phyloP scores from a whole-genome alignment of 2,113 vertebrate genomes.

The Neopipo cinnamomea region DNA sequence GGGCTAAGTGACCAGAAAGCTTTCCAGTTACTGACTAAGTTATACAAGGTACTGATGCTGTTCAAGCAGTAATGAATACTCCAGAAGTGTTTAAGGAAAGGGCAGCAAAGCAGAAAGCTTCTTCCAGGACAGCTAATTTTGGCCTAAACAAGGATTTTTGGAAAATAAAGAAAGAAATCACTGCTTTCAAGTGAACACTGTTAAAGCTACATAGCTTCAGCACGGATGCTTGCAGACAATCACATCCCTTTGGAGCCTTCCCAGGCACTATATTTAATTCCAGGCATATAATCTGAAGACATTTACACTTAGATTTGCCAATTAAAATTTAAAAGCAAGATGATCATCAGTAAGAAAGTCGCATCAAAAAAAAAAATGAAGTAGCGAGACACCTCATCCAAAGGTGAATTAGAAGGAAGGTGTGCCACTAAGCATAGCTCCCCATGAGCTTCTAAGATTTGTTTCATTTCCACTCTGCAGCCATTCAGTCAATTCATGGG shows the following conservation, averaged over 20 bases:
- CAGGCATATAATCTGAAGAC: background rate
- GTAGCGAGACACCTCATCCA: background rate
- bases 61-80: background rate
- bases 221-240: background rate
- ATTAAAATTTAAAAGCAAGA: background rate
- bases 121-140: background rate
- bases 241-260: background rate
- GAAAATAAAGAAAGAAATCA: background rate
- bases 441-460: background rate
- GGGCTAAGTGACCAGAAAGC: background rate
- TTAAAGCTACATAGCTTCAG: background rate
- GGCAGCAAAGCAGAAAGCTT: background rate
- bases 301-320: background rate
- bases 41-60: background rate
- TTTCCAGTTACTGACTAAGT: background rate
- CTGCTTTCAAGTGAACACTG: background rate
- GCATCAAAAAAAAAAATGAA: background rate
- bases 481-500: background rate
- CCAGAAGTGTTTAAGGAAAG: background rate
- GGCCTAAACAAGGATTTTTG: background rate
- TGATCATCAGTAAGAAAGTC: background rate
- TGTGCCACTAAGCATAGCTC: rapidly evolving
- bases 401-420: background rate
- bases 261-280: background rate
- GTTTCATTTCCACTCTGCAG: background rate